Conservation (phyloP, 2,888 invertebrate species). For the Dyspetes luteomarginatus region DNA sequence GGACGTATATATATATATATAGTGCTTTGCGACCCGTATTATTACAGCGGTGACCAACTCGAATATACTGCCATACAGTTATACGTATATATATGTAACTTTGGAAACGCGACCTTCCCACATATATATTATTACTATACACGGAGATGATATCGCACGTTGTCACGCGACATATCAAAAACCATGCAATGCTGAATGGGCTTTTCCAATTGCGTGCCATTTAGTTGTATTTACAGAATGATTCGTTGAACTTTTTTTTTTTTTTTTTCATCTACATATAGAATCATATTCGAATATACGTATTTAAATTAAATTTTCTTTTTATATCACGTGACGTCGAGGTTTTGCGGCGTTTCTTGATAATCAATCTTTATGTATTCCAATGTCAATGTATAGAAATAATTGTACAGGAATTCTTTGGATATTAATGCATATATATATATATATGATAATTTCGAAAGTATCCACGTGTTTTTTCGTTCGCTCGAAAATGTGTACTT, state of each 20-base stretch:
- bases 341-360: too few species aligned
- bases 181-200: not conserved
- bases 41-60: constrained; percentile 26
- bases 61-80: not conserved
- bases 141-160: constrained; percentile 18
- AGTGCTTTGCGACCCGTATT: not conserved
- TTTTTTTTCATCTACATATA: not conserved
- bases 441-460: not conserved
- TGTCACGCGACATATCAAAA: not conserved
- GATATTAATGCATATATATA: too few species aligned
- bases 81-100: constrained; percentile 13
- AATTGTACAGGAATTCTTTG: too few species aligned
- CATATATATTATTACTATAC: not conserved
- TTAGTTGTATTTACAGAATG: not conserved
- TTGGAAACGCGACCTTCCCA: constrained; percentile 15
- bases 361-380: too few species aligned
- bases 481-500: not conserved
- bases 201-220: not conserved
- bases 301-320: too few species aligned
- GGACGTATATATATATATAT: constrained; percentile 37
- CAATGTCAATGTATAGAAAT: too few species aligned
- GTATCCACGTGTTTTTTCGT: not conserved
- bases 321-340: too few species aligned
- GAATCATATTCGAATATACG: too few species aligned
- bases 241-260: not conserved